These are phyloP conservation scores for Eulithis prunata DNA, from an alignment of 2,888 invertebrate genomes.

Conservation along the genomic window DNA sequence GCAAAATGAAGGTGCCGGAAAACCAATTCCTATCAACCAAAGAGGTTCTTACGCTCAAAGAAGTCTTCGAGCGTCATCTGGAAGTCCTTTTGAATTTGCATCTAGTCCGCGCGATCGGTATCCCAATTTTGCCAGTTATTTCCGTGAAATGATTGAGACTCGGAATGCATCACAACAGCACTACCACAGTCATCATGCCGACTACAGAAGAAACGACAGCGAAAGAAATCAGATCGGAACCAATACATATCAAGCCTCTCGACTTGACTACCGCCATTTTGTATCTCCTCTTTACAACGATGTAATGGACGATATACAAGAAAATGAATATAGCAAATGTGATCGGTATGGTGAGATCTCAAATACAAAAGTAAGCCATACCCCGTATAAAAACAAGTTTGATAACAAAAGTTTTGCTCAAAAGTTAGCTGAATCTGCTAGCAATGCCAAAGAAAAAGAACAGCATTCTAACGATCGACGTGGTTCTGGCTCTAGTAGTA, in stretches of 20 bases:
- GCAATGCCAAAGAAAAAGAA: slow-evolving; percentile 58
- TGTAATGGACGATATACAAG: slow-evolving; percentile 79
- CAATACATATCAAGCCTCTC: slow-evolving; percentile 63
- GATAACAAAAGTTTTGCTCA: slow-evolving; percentile 77
- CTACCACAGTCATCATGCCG: slow-evolving; percentile 61
- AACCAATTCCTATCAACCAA: slow-evolving; percentile 63
- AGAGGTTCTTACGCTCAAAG: slow-evolving; percentile 61
- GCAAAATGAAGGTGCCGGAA: slow-evolving; percentile 52
- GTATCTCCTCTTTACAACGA: slow-evolving; percentile 75
- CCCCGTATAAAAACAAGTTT: slow-evolving; percentile 58
- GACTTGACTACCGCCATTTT: slow-evolving; percentile 75
- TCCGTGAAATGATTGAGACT: slow-evolving; percentile 71
- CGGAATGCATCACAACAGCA: slow-evolving; percentile 56
- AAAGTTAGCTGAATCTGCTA: slow-evolving; percentile 66
- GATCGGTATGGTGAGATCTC: slow-evolving; percentile 79
- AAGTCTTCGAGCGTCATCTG: slow-evolving; percentile 58
- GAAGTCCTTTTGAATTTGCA: slow-evolving; percentile 67
- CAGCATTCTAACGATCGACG: slow-evolving; percentile 59
- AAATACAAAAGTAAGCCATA: slow-evolving; percentile 64
- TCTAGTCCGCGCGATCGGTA: slow-evolving; percentile 76
- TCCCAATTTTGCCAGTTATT: slow-evolving; percentile 76
- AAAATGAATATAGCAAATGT: slow-evolving; percentile 78
- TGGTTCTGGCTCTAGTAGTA: slow-evolving; percentile 67
- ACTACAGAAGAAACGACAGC: slow-evolving; percentile 62
- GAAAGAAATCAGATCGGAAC: slow-evolving; percentile 63